Evolutionary conservation across 2,888 invertebrate species (phyloP), one percentile per base, ranked within the genome.

Genomic region (Druceiella hillmani): DNA sequence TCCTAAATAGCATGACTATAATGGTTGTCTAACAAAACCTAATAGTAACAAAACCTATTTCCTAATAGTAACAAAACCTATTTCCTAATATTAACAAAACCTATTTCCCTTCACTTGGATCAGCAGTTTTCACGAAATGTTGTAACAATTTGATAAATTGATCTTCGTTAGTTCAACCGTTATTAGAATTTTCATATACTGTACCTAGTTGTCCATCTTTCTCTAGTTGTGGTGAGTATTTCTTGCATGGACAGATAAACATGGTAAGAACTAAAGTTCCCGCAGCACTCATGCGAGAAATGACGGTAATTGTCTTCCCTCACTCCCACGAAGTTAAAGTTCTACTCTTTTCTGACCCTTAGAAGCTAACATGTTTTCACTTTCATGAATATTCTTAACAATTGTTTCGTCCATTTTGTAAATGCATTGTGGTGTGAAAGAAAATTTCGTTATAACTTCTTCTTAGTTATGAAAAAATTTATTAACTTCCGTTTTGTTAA

Each of bases 391-490:
- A 2, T 50, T 55, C 1, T 50, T 44, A 26, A 61, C 50, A 1
- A 56, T 55, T 3, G 53, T 59, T 47, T 62, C 59, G 40, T 60
- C 58, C 22, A 53, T 41, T 37, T 60, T 59, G n/a, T n/a, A n/a
- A n/a, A 60, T 53, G 9, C 44, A 36, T 32, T 45, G 32, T n/a
- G 52, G 40, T 11, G 36, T 27, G 39, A 53, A 51, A 12, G 43
- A 25, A 24, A 48, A 33, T 33, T 47, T 50, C 12, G 43, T 32
- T 46, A 53, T 50, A 4, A 53, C 25, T 13, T 41, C 40, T 41
- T 41, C 42, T 16, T 55, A 41, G 33, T 52, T 50, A 3, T 38
- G 36, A 40, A 47, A 55, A 38, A 55, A 56, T 11, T 38, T 22
- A 14, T 43, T 26, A 2, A 56, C 43, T 39, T 54, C 52, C 15